Conservation (phyloP, 2,797 vertebrate genomes). For the Clarias laeviceps region DNA sequence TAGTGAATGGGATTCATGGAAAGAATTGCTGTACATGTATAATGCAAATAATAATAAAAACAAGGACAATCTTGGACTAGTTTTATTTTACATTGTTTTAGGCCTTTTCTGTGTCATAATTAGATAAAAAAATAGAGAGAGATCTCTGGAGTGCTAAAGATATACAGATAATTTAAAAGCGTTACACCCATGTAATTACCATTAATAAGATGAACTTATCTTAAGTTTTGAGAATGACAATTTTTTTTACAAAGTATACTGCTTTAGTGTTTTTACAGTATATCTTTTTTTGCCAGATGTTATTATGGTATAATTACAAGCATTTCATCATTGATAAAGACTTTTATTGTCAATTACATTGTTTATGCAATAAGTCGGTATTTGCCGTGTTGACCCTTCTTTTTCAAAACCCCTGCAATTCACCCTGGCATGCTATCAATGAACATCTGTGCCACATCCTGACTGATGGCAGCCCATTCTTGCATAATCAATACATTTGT, state of each 20-base stretch:
- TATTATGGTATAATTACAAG: too few relatives aligned
- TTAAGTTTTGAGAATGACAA: neutral
- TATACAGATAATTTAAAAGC: neutral
- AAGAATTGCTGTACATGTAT: neutral
- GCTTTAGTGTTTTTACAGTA: neutral
- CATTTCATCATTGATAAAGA: too few relatives aligned
- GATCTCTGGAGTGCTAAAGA: neutral
- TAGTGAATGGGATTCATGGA: slow-evolving; percentile 24
- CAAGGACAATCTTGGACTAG: neutral
- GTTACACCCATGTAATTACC: neutral
- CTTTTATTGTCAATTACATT: too few relatives aligned
- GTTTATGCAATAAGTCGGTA: too few relatives aligned
- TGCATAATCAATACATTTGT: too few relatives aligned
- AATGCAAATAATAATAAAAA: neutral
- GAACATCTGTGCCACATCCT: too few relatives aligned
- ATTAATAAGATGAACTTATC: neutral
- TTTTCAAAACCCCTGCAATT: too few relatives aligned
- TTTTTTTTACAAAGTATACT: neutral
- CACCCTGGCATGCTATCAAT: too few relatives aligned
- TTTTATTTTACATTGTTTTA: neutral
- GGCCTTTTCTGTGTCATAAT: neutral
- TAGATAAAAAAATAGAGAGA: neutral
- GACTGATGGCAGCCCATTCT: too few relatives aligned
- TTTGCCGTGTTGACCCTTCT: too few relatives aligned
- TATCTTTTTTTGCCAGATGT: too few relatives aligned